Base-by-base conservation (phyloP, 2,797 vertebrate genomes). In the Myotis daubentonii region DNA sequence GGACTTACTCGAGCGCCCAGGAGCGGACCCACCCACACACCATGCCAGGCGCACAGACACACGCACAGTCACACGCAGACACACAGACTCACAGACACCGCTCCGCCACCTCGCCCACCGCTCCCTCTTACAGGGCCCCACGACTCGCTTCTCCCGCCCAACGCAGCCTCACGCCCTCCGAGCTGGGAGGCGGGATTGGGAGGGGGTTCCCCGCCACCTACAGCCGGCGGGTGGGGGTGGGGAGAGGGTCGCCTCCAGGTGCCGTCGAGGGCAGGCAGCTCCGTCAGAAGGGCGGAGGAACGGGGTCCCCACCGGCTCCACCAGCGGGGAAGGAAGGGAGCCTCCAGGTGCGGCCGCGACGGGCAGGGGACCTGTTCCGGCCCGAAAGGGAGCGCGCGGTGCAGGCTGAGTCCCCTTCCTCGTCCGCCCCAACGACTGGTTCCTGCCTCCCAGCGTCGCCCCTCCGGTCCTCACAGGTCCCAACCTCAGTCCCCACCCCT, bases 181-280 rank as follows among this genome's bases (percentile, higher is more conserved):
- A 28, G 55, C 51, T 60, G 53, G 51, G 25, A 75, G 81, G 76
- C 19, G 80, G 85, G 57, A 38, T 6, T 20, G 25, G 53, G 41
- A 91, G 95, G 91, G 87, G 91, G 88, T 95, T 96, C 94, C 94
- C 94, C 93, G 81, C 83, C 87, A 94, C 96, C 95, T 72, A 87
- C 51, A n/a, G 51, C 20, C 13, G 62, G 62, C 30, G 62, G 70
- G 60, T 7, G 5, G 41, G 80, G 74, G 55, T 11, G 80, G n/a
- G 78, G 78, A 86, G 68, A 44, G 44, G 55, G 85, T 92, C n/a
- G 6, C 90, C 88, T 85, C 78, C 88, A 84, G 86, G 79, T 76
- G 92, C 94, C 81, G 36, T 83, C 57, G 65, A 92, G 47, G 38
- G 60, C 94, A 53, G 91, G 75, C 65, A 33, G 70, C 44, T 82